Evolutionary conservation across 2,888 invertebrate species (phyloP), one percentile per base, ranked within the genome.

Genomic region (Microplitis deprimator): DNA sequence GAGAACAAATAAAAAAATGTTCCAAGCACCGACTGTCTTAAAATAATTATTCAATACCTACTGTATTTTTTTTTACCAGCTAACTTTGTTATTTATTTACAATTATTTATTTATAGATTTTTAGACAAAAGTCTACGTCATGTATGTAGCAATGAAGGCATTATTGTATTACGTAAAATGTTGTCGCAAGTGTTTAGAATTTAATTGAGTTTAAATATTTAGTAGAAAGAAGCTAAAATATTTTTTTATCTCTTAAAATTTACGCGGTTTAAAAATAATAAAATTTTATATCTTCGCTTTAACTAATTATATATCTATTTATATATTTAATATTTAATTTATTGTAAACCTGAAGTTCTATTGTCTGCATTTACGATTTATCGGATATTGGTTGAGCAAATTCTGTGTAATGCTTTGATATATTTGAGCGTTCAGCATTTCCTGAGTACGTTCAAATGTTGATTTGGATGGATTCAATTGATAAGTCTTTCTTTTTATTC

Each of bases 401-500:
- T 84, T 84, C 41, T 83, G 86, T 7, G 87, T 85, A 16, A 87
- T 84, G 29, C 81, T 85, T 65, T 87, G 88, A 82, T 89, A 89
- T 20, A 89, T 85, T 50, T 80, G 85, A 4, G 89, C 83, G 70
- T 89, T 89, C 68, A 81, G 84, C 16, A 80, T 85, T 76, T 88
- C 88, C 73, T 88, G 84, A 62, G 82, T 76, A 10, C 83, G 85
- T 76, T 85, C 78, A 5, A 77, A 73, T 68, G n/a, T 70, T 20
- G 80, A 82, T 29, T 82, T 82, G 17, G 74, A 16, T 17, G 79
- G 80, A 72, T 83, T 83, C 6, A 79, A 74, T 75, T 81, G 82
- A 38, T 60, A 59, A 0, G 91, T 87, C 78, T 91, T 90, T 71
- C 91, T 86, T 84, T 93, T 93, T 75, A 93, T 92, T 60, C 93